Evolutionary conservation across 2,888 invertebrate genomes (phyloP).

Genomic region (Venusia cambrica): DNA sequence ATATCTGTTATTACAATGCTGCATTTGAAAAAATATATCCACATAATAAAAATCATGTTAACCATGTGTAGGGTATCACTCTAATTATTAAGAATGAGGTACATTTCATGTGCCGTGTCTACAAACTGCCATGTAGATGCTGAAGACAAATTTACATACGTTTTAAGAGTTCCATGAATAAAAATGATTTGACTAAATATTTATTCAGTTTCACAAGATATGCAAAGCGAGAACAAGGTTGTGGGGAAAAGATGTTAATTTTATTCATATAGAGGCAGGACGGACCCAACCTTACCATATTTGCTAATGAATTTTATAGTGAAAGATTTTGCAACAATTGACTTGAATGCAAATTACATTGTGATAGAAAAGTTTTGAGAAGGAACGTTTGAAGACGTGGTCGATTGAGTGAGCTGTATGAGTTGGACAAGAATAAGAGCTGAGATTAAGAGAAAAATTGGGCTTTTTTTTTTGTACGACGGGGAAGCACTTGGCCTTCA

Average conservation of each 20-base stretch:
- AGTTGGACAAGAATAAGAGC: too few species aligned
- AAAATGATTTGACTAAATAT: conserved; percentile 26
- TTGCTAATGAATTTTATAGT: conserved; percentile 48
- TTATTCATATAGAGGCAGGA: conserved; percentile 43
- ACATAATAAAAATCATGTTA: too few species aligned
- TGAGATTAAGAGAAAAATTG: too few species aligned
- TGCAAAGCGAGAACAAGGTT: conserved; percentile 32
- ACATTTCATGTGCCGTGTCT: too few species aligned
- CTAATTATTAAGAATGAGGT: too few species aligned
- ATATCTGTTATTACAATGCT: too few species aligned
- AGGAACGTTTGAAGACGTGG: neutral
- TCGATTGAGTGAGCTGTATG: too few species aligned
- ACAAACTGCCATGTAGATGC: too few species aligned
- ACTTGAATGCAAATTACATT: conserved; percentile 26
- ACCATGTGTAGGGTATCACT: too few species aligned
- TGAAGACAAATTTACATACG: conserved; percentile 15
- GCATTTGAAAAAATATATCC: too few species aligned
- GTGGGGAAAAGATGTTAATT: conserved; percentile 48
- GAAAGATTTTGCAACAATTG: conserved; percentile 36
- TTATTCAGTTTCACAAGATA: conserved; percentile 27
- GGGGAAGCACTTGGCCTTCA: too few species aligned
- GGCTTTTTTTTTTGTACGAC: too few species aligned
- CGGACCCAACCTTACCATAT: conserved; percentile 41
- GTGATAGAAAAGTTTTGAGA: conserved; percentile 4
- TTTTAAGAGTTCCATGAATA: conserved; percentile 25